Conservation (phyloP, 2,888 invertebrate species). For the Ditula angustiorana region DNA sequence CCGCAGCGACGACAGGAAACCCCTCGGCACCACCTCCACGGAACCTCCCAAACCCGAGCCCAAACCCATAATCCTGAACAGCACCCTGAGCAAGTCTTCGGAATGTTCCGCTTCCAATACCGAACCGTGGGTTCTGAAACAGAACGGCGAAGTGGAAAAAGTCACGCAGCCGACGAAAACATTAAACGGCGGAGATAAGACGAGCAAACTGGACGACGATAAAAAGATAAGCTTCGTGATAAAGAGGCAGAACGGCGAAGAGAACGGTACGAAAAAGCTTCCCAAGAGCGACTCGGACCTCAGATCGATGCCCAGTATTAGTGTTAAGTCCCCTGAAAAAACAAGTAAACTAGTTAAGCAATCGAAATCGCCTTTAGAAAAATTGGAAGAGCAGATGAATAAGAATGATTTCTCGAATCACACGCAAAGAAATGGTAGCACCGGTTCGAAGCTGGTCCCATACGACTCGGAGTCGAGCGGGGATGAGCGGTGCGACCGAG, state of each 20-base stretch:
- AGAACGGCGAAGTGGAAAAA: conserved; percentile 79
- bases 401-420: conserved; percentile 62
- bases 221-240: conserved; percentile 70
- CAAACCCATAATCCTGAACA: conserved; percentile 77
- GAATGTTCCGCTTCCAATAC: conserved; percentile 61
- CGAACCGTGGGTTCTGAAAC: conserved; percentile 80
- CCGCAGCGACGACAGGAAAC: conserved; percentile 73
- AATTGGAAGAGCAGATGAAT: conserved; percentile 79
- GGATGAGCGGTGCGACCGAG: conserved; percentile 64
- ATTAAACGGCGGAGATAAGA: conserved; percentile 66
- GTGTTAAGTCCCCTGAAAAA: conserved; percentile 60
- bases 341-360: conserved; percentile 67
- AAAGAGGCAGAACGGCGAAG: conserved; percentile 68
- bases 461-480: conserved; percentile 86
- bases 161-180: conserved; percentile 64
- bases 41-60: conserved; percentile 65
- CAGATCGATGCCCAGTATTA: conserved; percentile 51
- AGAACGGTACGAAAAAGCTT: conserved; percentile 59
- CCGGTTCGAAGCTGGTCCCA: conserved; percentile 80
- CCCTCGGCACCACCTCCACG: conserved; percentile 62
- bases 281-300: conserved; percentile 69
- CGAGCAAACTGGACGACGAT: conserved; percentile 63
- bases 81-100: conserved; percentile 68
- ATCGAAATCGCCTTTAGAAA: conserved; percentile 74
- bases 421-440: conserved; percentile 60